A percentile compares a stretch with the other conserved stretches of the same genome.
Evolutionary conservation across 2,797 vertebrate species (phyloP).

Genomic region (Spinus olivaceus): DNA sequence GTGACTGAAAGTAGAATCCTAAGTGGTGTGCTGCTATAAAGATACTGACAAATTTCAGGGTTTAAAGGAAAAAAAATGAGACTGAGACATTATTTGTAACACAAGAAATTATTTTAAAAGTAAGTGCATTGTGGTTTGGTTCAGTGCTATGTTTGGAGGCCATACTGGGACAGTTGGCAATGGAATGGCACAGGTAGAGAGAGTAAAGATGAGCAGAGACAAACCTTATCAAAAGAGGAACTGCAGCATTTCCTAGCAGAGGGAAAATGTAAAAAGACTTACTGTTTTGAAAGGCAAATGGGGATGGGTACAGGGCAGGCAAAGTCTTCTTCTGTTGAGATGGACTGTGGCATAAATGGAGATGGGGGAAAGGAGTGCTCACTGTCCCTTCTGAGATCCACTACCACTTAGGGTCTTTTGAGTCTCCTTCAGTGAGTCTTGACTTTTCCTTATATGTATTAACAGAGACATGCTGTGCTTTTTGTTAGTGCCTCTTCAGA

Average conservation of each 20-base stretch:
- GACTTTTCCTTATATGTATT: background rate
- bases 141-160: background rate
- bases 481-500: background rate
- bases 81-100: background rate
- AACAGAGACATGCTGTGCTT: background rate
- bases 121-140: accelerated
- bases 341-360: background rate
- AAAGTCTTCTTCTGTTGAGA: accelerated
- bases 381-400: background rate
- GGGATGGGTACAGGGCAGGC: background rate
- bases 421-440: background rate
- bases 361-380: background rate
- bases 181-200: background rate
- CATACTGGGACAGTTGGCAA: accelerated
- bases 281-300: background rate
- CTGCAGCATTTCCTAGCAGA: background rate
- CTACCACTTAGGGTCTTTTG: background rate
- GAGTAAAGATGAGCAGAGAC: background rate
- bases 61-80: background rate
- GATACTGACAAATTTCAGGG: background rate
- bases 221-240: background rate
- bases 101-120: background rate
- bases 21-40: background rate
- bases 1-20: background rate
- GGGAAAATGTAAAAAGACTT: background rate